Evolutionary conservation across 2,888 invertebrate species (phyloP).

Genomic region (Drosophila buzzatii): DNA sequence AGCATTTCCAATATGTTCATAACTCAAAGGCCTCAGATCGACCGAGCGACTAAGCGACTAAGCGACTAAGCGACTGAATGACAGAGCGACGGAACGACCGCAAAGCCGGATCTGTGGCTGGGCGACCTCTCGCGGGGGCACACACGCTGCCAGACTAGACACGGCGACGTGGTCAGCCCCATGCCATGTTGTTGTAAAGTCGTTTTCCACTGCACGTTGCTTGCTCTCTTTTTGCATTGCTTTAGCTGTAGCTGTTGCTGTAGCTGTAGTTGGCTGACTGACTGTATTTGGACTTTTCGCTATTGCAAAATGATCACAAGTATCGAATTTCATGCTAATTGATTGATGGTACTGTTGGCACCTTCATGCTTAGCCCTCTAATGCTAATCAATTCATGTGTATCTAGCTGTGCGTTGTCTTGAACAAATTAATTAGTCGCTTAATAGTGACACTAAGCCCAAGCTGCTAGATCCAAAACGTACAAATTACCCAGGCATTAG

Average conservation of each 20-base stretch:
- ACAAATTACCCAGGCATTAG: slow-evolving; percentile 75
- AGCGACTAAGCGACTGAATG: slow-evolving; percentile 24
- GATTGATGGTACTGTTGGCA: slow-evolving; percentile 75
- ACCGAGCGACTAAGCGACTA: slow-evolving; percentile 21
- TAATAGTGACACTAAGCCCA: slow-evolving; percentile 79
- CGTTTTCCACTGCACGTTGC: slow-evolving; percentile 25
- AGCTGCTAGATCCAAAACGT: slow-evolving; percentile 63
- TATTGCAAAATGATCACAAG: slow-evolving; percentile 54
- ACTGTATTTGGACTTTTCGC: slow-evolving; percentile 17
- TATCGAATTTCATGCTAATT: slow-evolving; percentile 53
- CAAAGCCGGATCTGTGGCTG: slow-evolving; percentile 71
- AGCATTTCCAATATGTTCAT: slow-evolving; percentile 68
- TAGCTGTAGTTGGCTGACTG: background rate
- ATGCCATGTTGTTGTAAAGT: slow-evolving; percentile 44
- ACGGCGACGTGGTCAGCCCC: slow-evolving; percentile 69
- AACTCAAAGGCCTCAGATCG: slow-evolving; percentile 53
- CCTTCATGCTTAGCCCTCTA: slow-evolving; percentile 63
- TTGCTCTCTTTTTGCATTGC: slow-evolving; percentile 36
- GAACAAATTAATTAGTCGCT: slow-evolving; percentile 80
- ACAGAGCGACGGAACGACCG: slow-evolving; percentile 34
- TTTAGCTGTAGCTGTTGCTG: slow-evolving; percentile 30
- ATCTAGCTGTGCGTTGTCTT: slow-evolving; percentile 56
- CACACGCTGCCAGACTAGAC: slow-evolving; percentile 62
- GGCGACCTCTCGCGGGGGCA: slow-evolving; percentile 77
- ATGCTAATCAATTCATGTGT: slow-evolving; percentile 67